phyloP scores from a whole-genome alignment of 2,797 vertebrate species.

The Aselliscus stoliczkanus region DNA sequence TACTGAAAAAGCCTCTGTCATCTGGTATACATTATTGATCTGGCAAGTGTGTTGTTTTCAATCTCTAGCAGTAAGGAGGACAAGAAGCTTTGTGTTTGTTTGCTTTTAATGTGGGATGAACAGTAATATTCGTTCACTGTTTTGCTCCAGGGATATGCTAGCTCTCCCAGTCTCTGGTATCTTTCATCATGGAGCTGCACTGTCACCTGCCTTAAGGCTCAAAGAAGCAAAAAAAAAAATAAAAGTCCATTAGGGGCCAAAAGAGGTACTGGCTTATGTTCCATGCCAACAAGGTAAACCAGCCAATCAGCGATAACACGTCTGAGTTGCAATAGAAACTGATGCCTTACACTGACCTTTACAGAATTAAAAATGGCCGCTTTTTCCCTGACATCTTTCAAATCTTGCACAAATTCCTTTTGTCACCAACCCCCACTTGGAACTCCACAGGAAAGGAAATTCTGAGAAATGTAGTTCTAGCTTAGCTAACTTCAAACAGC shows the following conservation, averaged over 20 bases:
- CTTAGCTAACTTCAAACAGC: not conserved
- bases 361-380: not conserved
- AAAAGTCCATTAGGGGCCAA: not conserved
- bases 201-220: not conserved
- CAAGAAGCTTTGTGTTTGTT: not conserved
- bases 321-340: not conserved
- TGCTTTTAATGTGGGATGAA: not conserved
- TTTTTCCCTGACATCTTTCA: not conserved
- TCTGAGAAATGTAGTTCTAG: not conserved
- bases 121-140: not conserved
- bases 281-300: not conserved
- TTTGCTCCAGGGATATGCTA: not conserved
- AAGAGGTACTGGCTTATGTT: not conserved
- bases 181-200: not conserved
- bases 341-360: not conserved
- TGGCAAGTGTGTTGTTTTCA: not conserved
- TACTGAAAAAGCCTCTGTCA: not conserved
- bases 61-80: not conserved
- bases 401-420: not conserved
- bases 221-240: not conserved
- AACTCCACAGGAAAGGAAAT: not conserved
- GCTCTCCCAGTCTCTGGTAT: not conserved
- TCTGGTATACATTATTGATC: not conserved
- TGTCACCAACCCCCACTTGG: not conserved
- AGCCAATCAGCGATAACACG: not conserved